These are phyloP conservation scores for Suillia variegata DNA, from an alignment of 2,888 invertebrate genomes.

Conservation along the genomic window DNA sequence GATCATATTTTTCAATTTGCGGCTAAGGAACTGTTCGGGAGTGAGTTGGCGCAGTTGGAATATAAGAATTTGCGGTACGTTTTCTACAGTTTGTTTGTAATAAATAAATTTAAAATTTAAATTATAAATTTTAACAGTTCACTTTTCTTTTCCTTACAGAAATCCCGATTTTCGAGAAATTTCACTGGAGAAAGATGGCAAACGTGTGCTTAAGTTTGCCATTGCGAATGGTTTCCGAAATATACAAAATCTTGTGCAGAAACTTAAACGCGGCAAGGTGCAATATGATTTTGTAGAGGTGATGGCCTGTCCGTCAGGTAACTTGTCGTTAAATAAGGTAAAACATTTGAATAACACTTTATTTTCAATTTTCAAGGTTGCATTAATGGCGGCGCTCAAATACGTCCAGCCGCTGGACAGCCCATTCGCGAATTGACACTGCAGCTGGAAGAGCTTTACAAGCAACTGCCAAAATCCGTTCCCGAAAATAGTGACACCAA, in stretches of 20 bases:
- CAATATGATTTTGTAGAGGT: constrained; percentile 95
- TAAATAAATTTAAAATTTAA: constrained; percentile 8
- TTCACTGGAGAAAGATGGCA: constrained; percentile 73
- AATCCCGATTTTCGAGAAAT: constrained; percentile 93
- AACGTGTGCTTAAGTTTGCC: constrained; percentile 79
- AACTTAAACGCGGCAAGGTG: constrained; percentile 88
- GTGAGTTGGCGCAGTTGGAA: constrained; percentile 65
- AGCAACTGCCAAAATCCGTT: constrained; percentile 66
- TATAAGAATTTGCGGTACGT: constrained; percentile 74
- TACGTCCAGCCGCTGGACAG: constrained; percentile 71
- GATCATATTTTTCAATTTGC: constrained; percentile 84
- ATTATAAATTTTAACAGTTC: no score
- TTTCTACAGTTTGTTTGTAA: no score
- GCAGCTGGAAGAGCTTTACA: constrained; percentile 74
- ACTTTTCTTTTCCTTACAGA: constrained; percentile 64
- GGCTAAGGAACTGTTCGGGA: constrained; percentile 75
- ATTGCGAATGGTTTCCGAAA: constrained; percentile 96
- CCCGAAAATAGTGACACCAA: constrained; percentile 66
- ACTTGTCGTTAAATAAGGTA: constrained; percentile 23
- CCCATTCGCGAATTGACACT: constrained; percentile 72
- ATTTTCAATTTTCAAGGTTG: constrained; percentile 79
- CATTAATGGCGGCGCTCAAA: constrained; percentile 95
- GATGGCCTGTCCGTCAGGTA: constrained; percentile 98
- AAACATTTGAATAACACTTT: not conserved
- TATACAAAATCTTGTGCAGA: constrained; percentile 97